Base-by-base conservation (phyloP, 2,113 vertebrate species). In the Saccopteryx bilineata region DNA sequence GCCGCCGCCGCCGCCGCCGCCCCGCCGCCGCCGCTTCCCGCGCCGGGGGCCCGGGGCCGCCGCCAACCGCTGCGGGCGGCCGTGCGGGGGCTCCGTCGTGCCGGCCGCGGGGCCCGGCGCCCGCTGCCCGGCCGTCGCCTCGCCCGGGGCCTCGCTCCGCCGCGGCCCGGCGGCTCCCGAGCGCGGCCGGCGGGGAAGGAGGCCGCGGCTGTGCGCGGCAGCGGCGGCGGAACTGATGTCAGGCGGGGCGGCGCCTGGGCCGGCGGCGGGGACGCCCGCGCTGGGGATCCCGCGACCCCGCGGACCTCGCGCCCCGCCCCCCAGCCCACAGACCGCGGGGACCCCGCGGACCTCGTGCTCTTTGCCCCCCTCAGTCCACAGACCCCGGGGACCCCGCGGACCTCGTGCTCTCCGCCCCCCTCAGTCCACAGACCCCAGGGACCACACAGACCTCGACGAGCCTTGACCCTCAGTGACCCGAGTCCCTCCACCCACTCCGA, bases 11-110 rank as follows among this genome's bases (percentile, higher is more conserved):
- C 63, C 83, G 79, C 84, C 66, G 54, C 86, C 97, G 75, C 93
- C 90, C 82, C 94, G 94, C 96, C 97, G 94, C 94, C 96, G 96
- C 92, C 93, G 93, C 95, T 96, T 97, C 96, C 97, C 82, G 69
- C 98, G 95, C 97, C 87, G 90, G 74, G 96, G 84, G 46, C 96
- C 96, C 75, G 78, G 95, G 82, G 93, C 86, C 72, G 72, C 76
- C 87, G 96, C 95, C 96, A 95, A 95, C 94, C 96, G 96, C 97
- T 97, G 97, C 95, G 93, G 93, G 89, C 92, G 97, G 97, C 97
- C 97, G 97, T 97, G 87, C 95, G 93, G 96, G 91, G 94, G 54
- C 96, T 97, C 95, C 97, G 96, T 97, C 24, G 90, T 97, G 97
- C 90, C 94, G 87, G 91, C 95, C 95, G 90, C 88, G 93, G 88